A percentile compares a stretch with the other conserved stretches of the same genome.
Evolutionary conservation across 1,140 invertebrate genomes (phyloP).

Genomic region (Drosophila neocordata): DNA sequence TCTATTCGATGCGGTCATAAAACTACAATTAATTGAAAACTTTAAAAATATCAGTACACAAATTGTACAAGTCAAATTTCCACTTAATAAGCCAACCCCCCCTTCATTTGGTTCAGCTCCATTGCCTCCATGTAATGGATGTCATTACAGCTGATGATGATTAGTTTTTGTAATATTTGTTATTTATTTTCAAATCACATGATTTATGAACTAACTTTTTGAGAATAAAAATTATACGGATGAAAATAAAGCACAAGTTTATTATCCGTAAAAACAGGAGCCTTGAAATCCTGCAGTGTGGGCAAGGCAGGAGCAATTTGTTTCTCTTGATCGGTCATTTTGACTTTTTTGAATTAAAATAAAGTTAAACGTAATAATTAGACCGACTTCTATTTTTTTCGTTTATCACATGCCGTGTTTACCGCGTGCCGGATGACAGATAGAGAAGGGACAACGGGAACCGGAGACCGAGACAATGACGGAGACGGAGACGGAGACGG

Average conservation of each 20-base stretch:
- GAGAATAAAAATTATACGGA: slow-evolving; percentile 89
- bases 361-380: slow-evolving; percentile 41
- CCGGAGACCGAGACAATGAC: slow-evolving; percentile 9
- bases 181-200: slow-evolving; percentile 49
- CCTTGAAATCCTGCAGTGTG: slow-evolving; percentile 57
- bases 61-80: neutral
- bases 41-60: slow-evolving; percentile 10
- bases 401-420: slow-evolving; percentile 16
- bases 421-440: slow-evolving; percentile 27
- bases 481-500: slow-evolving; percentile 26
- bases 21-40: slow-evolving; percentile 16
- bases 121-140: slow-evolving; percentile 31
- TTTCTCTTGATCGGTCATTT: slow-evolving; percentile 34
- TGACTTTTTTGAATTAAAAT: neutral
- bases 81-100: neutral
- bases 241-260: slow-evolving; percentile 87
- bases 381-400: slow-evolving; percentile 7
- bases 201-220: slow-evolving; percentile 86
- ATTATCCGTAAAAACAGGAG: slow-evolving; percentile 67
- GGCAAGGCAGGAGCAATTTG: slow-evolving; percentile 42
- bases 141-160: slow-evolving; percentile 35
- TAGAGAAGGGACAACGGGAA: neutral
- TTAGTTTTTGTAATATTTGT: slow-evolving; percentile 49
- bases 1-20: slow-evolving; percentile 44
- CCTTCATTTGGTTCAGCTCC: slow-evolving; percentile 40